Percentiles rank a stretch among this genome's conserved stretches.
These are phyloP conservation scores for Vulpes vulpes DNA, from an alignment of 2,113 vertebrate species.

Conservation along the genomic window DNA sequence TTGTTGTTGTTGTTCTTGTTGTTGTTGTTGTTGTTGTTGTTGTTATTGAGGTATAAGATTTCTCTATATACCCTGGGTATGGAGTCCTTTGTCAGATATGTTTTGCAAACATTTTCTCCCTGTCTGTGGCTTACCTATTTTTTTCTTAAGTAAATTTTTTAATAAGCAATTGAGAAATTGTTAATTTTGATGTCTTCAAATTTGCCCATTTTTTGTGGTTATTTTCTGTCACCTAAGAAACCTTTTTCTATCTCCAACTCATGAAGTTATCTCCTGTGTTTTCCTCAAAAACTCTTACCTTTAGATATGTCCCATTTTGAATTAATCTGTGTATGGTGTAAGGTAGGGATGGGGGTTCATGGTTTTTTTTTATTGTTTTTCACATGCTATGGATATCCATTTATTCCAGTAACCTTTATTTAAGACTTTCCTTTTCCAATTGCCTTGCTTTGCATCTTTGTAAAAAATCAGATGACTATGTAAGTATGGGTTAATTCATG, in stretches of 20 bases:
- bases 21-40: not conserved
- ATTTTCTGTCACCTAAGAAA: not conserved
- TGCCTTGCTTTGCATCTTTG: not conserved
- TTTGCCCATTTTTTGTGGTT: not conserved
- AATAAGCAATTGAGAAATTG: not conserved
- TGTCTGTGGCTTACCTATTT: not conserved
- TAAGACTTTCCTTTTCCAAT: not conserved
- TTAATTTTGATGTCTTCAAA: not conserved
- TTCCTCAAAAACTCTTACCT: not conserved
- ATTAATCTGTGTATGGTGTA: not conserved
- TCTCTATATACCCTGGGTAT: not conserved
- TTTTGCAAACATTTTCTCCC: conserved; percentile 14
- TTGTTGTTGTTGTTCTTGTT: not conserved
- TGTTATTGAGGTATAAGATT: not conserved
- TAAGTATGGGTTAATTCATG: not conserved
- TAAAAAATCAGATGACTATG: not conserved
- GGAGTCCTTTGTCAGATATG: not conserved
- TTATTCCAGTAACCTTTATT: not conserved
- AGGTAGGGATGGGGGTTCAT: not conserved
- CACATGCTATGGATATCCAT: not conserved
- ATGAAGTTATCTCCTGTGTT: not conserved
- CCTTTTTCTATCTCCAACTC: not conserved
- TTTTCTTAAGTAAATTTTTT: not conserved
- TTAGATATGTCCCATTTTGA: not conserved
- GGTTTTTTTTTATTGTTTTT: not conserved